Conservation (phyloP, 2,113 vertebrate species). For the Willisornis vidua region DNA sequence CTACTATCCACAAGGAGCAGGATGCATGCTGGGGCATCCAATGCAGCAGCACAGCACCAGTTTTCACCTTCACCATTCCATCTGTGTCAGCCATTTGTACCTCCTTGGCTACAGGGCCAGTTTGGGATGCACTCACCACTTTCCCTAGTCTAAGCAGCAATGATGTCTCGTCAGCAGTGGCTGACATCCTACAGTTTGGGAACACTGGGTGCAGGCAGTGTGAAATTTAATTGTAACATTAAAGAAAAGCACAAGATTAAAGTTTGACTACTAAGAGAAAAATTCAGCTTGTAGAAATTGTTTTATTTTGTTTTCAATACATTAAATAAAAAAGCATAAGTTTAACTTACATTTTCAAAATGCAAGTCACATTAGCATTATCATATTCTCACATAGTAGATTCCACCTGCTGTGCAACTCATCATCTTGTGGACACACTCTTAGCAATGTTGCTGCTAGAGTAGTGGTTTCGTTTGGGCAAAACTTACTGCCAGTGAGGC, state of each 20-base stretch:
- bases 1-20: neutral
- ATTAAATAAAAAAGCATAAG: neutral
- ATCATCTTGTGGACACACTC: constrained; percentile 49
- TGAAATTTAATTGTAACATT: neutral
- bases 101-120: neutral
- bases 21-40: neutral
- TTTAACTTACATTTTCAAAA: neutral
- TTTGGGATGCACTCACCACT: neutral
- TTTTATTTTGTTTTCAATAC: constrained; percentile 41
- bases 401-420: constrained; percentile 75
- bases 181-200: neutral
- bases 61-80: neutral
- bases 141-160: neutral
- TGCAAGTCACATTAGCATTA: constrained; percentile 79
- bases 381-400: constrained; percentile 81
- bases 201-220: neutral
- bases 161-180: neutral
- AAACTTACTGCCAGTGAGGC: constrained; percentile 82
- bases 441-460: constrained; percentile 51
- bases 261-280: neutral
- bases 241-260: neutral
- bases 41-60: neutral
- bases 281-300: neutral
- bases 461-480: constrained; percentile 73
- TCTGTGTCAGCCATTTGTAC: neutral